Evolutionary conservation across 2,113 vertebrate species (phyloP), one percentile per base, ranked within the genome.

Genomic region (Thunnus maccoyii): DNA sequence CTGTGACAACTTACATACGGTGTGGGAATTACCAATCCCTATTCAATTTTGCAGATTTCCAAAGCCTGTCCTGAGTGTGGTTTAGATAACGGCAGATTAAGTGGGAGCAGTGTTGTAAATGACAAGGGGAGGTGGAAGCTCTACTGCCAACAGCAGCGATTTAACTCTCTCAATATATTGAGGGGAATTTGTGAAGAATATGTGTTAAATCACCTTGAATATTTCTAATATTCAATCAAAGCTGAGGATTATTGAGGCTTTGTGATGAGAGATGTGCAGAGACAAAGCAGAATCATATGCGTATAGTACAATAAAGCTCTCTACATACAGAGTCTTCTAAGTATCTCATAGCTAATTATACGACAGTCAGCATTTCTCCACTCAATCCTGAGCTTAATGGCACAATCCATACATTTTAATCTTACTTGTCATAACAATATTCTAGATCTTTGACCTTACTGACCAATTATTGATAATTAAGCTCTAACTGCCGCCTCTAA

Each of bases 1-100:
- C 64, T 78, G 83, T 86, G 91, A 89, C 84, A 84, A 61, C 50
- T 72, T 87, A 71, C 88, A 82, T 66, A 75, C 51, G 48, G 71
- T 71, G 74, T 75, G 78, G 78, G 77, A 81, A 80, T 87, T 80
- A 78, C 52, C 71, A 27, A 73, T 72, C 82, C 85, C 86, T 79
- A 46, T 80, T 91, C 66, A 83, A 78, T 83, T 89, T 85, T 27
- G 27, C 55, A 72, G 56, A 72, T 73, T 78, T 80, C 67, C 57
- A 86, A 77, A 86, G 77, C 41, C 69, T 47, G 30, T 50, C 73
- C 78, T 47, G 72, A 74, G 36, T 74, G 72, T 17, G 67, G 76
- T 74, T 51, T 46, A 72, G 71, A 83, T 27, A 66, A 64, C 51
- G 22, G 55, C 63, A 70, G 84, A 83, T 83, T 84, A 78, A 68